phyloP scores from a whole-genome alignment of 2,113 vertebrate species.

The Platysternon megacephalum region DNA sequence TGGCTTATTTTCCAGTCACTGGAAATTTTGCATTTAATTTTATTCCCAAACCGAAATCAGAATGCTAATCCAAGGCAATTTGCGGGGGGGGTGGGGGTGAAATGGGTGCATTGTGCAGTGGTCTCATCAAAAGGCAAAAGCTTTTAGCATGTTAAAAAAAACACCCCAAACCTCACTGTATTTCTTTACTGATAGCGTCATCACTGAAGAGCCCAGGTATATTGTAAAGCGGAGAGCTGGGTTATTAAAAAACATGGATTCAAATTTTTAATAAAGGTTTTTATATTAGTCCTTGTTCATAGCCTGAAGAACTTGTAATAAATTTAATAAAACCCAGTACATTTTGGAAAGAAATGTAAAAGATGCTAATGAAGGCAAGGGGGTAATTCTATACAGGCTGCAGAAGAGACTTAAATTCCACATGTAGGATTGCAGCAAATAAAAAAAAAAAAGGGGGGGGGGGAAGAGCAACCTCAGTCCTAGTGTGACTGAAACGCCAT shows the following conservation, averaged over 20 bases:
- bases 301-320: background rate
- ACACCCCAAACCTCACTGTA: background rate
- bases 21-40: background rate
- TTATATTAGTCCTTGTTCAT: background rate
- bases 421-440: background rate
- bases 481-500: background rate
- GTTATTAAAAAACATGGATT: background rate
- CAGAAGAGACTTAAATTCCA: background rate
- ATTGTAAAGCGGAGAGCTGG: background rate
- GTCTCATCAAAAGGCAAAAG: background rate
- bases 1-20: background rate
- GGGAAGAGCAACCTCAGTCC: background rate
- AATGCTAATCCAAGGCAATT: constrained; percentile 3
- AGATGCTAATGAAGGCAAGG: background rate
- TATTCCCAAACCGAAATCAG: background rate
- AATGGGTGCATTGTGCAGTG: background rate
- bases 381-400: background rate
- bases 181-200: background rate
- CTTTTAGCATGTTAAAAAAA: background rate
- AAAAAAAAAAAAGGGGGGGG: background rate
- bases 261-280: background rate
- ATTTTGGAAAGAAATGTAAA: background rate
- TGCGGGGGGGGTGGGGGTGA: background rate
- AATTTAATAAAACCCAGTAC: background rate
- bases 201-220: accelerated